Evolutionary conservation across 2,797 vertebrate species (phyloP), one percentile per base, ranked within the genome.

Genomic region (Ctenochaetus hawaiiensis): DNA sequence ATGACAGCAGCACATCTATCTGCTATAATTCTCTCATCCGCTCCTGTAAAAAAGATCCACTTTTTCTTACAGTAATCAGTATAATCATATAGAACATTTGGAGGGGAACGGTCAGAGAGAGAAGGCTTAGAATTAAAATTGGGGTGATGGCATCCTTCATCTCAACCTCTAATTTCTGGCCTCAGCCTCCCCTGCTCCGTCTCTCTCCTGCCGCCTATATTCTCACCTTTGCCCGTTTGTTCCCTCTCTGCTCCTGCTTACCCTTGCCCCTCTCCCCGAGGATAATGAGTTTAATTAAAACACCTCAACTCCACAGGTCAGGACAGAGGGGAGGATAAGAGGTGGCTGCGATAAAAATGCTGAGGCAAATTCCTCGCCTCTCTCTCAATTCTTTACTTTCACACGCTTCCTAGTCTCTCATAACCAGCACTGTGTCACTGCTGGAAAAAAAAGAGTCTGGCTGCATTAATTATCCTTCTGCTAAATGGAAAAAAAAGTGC

Each of bases 201-300:
- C 48, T 56, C 61, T 43, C n/a, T 49, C 45, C 49, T 51, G 57
- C 53, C 45, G 11, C 59, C 14, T 20, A 48, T 41, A 45, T 61
- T 20, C 26, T 71, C 75, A 66, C 66, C 77, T 65, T 49, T 82
- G 71, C n/a, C 52, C 54, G 9, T 54, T 7, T 20, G 45, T 54
- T 84, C 67, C 53, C 60, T 71, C 51, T 30, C 22, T n/a, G 14
- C 49, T 72, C 39, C 49, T 68, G 37, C 65, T 78, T 67, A 67
- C 53, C 44, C 61, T 65, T n/a, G 44, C 30, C 54, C 71, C 69
- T 61, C 67, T 74, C 75, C 70, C 70, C 0, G 18, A 64, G 74
- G 79, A 85, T 83, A 78, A 84, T 74, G 56, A 87, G 64, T 84
- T 91, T 87, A 89, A 92, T 89, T 84, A 85, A 87, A 80, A 77